phyloP scores from a whole-genome alignment of 2,888 invertebrate species.

The Cephus sareptanus region DNA sequence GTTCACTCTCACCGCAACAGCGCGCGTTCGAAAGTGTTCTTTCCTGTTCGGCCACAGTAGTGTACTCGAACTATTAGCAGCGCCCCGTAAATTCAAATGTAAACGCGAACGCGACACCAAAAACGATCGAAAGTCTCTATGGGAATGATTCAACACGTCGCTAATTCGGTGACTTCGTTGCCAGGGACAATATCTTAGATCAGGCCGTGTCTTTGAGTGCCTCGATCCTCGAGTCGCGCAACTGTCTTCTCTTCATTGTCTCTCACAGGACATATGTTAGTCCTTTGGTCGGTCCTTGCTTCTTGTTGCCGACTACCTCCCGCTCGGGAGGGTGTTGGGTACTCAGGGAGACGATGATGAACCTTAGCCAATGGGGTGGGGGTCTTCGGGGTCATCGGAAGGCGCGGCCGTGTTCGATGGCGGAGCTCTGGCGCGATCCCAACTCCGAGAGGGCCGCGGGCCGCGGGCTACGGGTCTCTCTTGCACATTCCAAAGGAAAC shows the following conservation, averaged over 20 bases:
- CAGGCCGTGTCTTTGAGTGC: too few species aligned
- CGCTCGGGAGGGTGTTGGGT: too few species aligned
- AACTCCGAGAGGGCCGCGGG: conserved; percentile 40
- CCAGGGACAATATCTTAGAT: too few species aligned
- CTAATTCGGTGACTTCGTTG: too few species aligned
- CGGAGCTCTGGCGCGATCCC: conserved; percentile 60
- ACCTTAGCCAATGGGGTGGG: conserved; percentile 17
- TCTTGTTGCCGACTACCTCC: too few species aligned
- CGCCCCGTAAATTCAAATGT: background rate
- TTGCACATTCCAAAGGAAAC: conserved; percentile 63
- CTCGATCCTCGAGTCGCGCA: too few species aligned
- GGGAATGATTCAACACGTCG: too few species aligned
- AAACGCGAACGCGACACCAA: background rate
- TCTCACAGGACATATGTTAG: too few species aligned
- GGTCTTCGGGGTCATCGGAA: conserved; percentile 59
- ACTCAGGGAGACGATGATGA: too few species aligned
- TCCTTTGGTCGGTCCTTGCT: too few species aligned
- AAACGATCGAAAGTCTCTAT: background rate
- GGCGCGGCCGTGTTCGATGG: conserved; percentile 50
- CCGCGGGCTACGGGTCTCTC: conserved; percentile 11
- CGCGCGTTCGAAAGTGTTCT: conserved; percentile 65
- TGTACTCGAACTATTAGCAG: background rate
- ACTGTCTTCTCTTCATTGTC: too few species aligned
- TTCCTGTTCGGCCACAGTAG: conserved; percentile 38
- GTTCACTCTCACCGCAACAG: conserved; percentile 66